Evolutionary conservation across 2,888 invertebrate genomes (phyloP).

Genomic region (Ophonus ardosiacus): DNA sequence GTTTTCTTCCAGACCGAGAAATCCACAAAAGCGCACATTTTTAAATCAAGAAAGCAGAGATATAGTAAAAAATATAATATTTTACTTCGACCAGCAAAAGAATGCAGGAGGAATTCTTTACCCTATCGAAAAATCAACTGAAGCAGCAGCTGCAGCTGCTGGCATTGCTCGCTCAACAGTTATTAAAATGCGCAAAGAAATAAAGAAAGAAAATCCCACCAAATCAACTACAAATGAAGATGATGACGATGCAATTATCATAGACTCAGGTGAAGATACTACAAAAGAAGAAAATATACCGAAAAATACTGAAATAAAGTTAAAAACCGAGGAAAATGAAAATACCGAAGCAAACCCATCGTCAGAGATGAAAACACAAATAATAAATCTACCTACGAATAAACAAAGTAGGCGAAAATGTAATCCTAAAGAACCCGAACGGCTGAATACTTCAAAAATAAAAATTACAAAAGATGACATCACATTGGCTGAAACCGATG

Average conservation of each 20-base stretch:
- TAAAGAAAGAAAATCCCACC: not conserved
- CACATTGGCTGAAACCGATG: not conserved
- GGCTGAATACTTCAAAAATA: not conserved
- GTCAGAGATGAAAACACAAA: not conserved
- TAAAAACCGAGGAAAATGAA: not conserved
- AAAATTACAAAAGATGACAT: constrained; percentile 15
- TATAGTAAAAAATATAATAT: constrained; percentile 41
- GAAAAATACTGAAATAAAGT: too few relatives aligned
- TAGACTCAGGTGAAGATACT: not conserved
- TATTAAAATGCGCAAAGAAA: constrained; percentile 25
- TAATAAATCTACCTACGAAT: not conserved
- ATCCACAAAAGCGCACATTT: not conserved
- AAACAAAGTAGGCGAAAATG: not conserved
- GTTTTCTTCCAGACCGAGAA: constrained; percentile 33
- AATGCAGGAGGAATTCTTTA: constrained; percentile 26
- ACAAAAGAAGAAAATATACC: not conserved
- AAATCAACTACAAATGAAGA: too few relatives aligned
- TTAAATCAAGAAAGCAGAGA: constrained; percentile 18
- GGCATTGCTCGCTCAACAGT: constrained; percentile 21
- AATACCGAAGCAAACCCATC: not conserved
- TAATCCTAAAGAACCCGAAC: not conserved
- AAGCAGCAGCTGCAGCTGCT: constrained; percentile 37
- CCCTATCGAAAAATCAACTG: constrained; percentile 36
- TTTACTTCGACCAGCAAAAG: constrained; percentile 39
- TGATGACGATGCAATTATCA: not conserved